These are phyloP conservation scores for Harpalus rubripes DNA, from an alignment of 2,888 invertebrate species.

Conservation along the genomic window DNA sequence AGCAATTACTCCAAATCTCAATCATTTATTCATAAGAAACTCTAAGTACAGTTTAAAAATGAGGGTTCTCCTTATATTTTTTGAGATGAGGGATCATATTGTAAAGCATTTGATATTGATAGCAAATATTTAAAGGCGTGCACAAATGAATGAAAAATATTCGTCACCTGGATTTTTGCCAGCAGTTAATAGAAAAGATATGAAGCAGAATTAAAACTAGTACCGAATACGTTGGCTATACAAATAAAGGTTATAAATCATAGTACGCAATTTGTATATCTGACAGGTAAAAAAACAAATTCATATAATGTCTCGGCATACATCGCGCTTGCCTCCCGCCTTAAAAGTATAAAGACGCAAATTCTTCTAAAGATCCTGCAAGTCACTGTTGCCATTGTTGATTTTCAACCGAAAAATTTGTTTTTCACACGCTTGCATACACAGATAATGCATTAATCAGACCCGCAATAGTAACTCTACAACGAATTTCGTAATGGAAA, in stretches of 20 bases:
- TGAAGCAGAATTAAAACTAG: background rate
- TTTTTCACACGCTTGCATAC: slow-evolving; percentile 52
- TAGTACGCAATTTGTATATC: slow-evolving; percentile 25
- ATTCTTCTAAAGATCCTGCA: slow-evolving; percentile 42
- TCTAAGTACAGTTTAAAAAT: no score
- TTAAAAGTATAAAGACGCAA: slow-evolving; percentile 44
- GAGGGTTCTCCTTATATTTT: no score
- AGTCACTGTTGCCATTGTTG: slow-evolving; percentile 45
- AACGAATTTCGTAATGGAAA: slow-evolving; percentile 27
- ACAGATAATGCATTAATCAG: slow-evolving; percentile 42
- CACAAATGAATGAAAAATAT: no score
- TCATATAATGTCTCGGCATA: slow-evolving; percentile 31
- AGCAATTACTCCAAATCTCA: no score
- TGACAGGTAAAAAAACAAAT: slow-evolving; percentile 29
- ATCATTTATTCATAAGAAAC: no score
- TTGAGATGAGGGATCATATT: no score
- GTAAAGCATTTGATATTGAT: no score
- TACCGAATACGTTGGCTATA: background rate
- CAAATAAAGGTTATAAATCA: slow-evolving; percentile 47
- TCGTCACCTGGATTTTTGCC: background rate
- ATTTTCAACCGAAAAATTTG: slow-evolving; percentile 59
- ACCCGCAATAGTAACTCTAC: slow-evolving; percentile 30
- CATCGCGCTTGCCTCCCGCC: slow-evolving; percentile 25
- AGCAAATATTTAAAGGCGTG: no score
- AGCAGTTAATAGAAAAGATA: background rate